These are phyloP conservation scores for Temnothorax ravouxi DNA, from an alignment of 2,888 invertebrate genomes.

Conservation along the genomic window DNA sequence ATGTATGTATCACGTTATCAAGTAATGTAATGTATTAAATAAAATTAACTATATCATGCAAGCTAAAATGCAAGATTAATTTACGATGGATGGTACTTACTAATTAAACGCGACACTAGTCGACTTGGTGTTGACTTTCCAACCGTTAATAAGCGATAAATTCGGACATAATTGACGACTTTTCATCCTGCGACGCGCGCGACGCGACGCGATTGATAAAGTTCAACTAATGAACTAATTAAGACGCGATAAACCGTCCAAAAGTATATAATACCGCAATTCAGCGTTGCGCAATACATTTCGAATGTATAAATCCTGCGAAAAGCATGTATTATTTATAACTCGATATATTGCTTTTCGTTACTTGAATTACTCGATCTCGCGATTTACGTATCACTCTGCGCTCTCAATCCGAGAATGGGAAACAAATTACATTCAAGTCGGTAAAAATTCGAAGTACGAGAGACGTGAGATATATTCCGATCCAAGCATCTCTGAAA, in stretches of 20 bases:
- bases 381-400: background rate
- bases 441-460: background rate
- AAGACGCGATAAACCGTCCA: background rate
- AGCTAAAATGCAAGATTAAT: background rate
- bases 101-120: background rate
- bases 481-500: background rate
- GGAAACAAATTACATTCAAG: constrained; percentile 2
- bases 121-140: background rate
- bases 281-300: background rate
- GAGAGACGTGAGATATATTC: constrained; percentile 1
- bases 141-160: background rate
- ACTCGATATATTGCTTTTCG: background rate
- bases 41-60: background rate
- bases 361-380: background rate
- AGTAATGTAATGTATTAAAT: no score
- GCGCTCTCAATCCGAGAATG: background rate
- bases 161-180: background rate
- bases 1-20: background rate
- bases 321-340: constrained; percentile 1
- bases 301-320: background rate
- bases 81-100: background rate
- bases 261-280: background rate
- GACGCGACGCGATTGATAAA: background rate
- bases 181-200: background rate
- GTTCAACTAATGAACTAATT: constrained; percentile 1